These are phyloP conservation scores for Leptopilina boulardi DNA, from an alignment of 1,140 invertebrate genomes.

Conservation along the genomic window DNA sequence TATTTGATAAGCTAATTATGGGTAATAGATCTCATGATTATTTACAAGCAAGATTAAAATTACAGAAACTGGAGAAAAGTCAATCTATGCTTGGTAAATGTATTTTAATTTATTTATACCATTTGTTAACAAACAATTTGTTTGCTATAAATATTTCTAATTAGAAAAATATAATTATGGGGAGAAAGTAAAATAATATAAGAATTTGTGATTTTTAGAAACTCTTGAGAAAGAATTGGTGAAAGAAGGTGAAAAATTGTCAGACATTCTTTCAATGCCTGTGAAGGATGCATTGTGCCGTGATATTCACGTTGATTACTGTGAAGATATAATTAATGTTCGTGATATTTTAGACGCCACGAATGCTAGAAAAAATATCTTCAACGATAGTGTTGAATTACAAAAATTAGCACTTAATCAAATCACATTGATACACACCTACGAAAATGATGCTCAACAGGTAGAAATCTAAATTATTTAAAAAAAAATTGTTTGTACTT, in stretches of 20 bases:
- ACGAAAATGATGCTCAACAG: conserved; percentile 85
- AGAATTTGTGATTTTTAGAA: conserved; percentile 68
- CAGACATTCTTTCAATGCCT: conserved; percentile 87
- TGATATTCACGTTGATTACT: conserved; percentile 85
- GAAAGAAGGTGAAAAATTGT: conserved; percentile 87
- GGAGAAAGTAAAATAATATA: background rate
- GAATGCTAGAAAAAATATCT: conserved; percentile 80
- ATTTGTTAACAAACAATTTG: too few relatives aligned
- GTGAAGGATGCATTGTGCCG: conserved; percentile 87
- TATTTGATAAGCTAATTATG: conserved; percentile 82
- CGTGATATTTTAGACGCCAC: conserved; percentile 82
- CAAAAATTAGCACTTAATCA: conserved; percentile 86
- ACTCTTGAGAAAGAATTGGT: conserved; percentile 81
- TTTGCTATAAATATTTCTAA: too few relatives aligned
- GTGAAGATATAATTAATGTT: conserved; percentile 83
- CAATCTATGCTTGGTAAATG: conserved; percentile 67
- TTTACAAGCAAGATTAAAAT: conserved; percentile 75
- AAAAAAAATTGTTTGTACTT: background rate
- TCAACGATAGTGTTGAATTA: conserved; percentile 83
- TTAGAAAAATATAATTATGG: conserved; percentile 26
- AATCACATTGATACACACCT: conserved; percentile 83
- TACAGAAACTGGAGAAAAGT: conserved; percentile 78
- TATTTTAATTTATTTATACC: conserved; percentile 22
- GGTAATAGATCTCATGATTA: conserved; percentile 77
- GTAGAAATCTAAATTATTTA: conserved; percentile 63